Base-by-base conservation (phyloP, 2,113 vertebrate genomes). In the Archilochus colubris region DNA sequence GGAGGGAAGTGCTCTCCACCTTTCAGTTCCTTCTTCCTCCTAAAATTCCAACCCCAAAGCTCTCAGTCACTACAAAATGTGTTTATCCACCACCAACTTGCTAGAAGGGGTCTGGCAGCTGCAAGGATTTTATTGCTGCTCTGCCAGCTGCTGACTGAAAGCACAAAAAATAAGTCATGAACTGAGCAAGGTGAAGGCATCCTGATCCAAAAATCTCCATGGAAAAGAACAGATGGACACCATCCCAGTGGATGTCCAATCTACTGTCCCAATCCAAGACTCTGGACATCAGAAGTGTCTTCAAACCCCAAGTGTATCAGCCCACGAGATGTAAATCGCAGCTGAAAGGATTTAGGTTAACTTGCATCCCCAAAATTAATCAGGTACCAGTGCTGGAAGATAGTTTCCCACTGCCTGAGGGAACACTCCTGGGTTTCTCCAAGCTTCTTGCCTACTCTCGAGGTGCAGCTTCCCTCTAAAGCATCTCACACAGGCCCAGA, bases 401-500 rank as follows among this genome's bases (percentile, higher is more conserved):
- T 27, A 40, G 28, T 38, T 76, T 2, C 46, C 27, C 40, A 36
- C 27, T 17, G 36, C 59, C 75, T 33, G 27, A 55, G 31, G 48
- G 48, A 59, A 48, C 0, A 3, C 63, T 58, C 15, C 0, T 3
- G 9, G 50, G 13, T 18, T 89, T 43, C 62, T 44, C 36, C 2
- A 1, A 87, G 82, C 43, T 88, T 36, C 76, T 77, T 40, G 14
- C 24, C 51, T 12, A 10, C 14, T 40, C 70, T 44, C 3, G 27
- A 61, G 2, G 2, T 44, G 64, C 20, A 44, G 82, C 36, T 69
- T 76, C 46, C 92, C 75, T 62, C n/a, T 53, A 50, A 24, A 83
- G 58, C 68, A 70, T 55, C 91, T 54, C 9, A 1, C 63, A 15
- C 25, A n/a, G 46, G 40, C 17, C 61, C 58, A 69, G 30, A 3